phyloP scores from a whole-genome alignment of 2,888 invertebrate genomes.

The Altica lythri region DNA sequence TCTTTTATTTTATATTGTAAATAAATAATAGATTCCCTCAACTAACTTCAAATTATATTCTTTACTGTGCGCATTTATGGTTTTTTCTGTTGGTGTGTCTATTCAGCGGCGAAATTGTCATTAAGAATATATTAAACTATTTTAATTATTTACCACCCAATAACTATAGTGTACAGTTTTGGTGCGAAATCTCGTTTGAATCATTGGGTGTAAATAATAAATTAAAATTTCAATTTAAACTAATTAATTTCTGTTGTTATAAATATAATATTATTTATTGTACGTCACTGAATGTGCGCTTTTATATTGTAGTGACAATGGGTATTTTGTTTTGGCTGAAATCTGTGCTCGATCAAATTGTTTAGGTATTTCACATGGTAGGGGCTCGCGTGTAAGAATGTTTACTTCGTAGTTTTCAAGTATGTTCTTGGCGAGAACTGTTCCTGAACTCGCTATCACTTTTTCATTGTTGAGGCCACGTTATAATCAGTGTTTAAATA shows the following conservation, averaged over 20 bases:
- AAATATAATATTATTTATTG: not conserved
- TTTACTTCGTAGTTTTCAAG: conserved; percentile 23
- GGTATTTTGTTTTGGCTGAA: conserved; percentile 18
- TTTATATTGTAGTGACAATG: conserved; percentile 7
- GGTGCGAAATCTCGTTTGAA: too few species aligned
- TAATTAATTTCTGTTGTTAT: not conserved
- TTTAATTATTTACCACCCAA: too few species aligned
- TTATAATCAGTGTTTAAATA: conserved; percentile 24
- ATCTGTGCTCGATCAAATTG: conserved; percentile 23
- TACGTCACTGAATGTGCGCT: conserved; percentile 1
- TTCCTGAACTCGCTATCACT: conserved; percentile 22
- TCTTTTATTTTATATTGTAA: too few species aligned
- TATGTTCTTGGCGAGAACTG: conserved; percentile 18
- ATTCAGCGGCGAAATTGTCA: too few species aligned
- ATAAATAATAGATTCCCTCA: too few species aligned
- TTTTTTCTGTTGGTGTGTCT: too few species aligned
- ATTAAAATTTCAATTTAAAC: not conserved
- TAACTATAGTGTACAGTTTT: too few species aligned
- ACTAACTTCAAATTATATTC: too few species aligned
- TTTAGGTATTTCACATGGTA: conserved; percentile 23
- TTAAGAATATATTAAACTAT: too few species aligned
- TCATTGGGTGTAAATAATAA: not conserved
- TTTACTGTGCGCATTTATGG: too few species aligned
- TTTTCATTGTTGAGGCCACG: conserved; percentile 22
- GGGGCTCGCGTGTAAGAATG: conserved; percentile 24